These are phyloP conservation scores for Manis pentadactyla DNA, from an alignment of 2,797 vertebrate genomes.

Conservation along the genomic window DNA sequence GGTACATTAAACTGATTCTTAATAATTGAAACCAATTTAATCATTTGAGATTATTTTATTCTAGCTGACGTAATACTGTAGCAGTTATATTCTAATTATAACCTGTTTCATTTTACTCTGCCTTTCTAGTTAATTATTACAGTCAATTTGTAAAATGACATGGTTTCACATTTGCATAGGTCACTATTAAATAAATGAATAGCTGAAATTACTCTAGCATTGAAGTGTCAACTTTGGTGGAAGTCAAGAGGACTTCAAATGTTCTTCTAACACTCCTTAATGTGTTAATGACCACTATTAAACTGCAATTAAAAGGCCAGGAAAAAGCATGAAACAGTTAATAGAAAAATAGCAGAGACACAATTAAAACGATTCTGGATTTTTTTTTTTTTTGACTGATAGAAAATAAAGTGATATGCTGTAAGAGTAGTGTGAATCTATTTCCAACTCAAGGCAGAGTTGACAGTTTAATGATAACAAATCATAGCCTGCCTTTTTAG, in stretches of 20 bases:
- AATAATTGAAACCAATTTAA: conserved; percentile 93
- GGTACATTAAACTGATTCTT: conserved; percentile 92
- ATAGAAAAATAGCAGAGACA: conserved; percentile 91
- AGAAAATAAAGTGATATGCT: conserved; percentile 91
- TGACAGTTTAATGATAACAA: conserved; percentile 95
- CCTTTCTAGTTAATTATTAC: conserved; percentile 94
- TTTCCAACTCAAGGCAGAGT: conserved; percentile 89
- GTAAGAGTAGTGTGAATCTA: conserved; percentile 90
- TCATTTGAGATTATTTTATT: conserved; percentile 92
- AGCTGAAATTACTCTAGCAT: conserved; percentile 94
- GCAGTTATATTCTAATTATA: conserved; percentile 94
- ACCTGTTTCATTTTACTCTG: conserved; percentile 92
- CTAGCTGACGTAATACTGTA: conserved; percentile 91
- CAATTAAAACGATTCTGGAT: conserved; percentile 88
- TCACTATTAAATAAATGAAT: conserved; percentile 97
- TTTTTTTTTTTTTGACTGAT: conserved; percentile 87
- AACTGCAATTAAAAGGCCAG: conserved; percentile 95
- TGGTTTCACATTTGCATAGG: conserved; percentile 94
- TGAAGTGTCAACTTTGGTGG: conserved; percentile 96
- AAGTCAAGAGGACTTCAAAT: conserved; percentile 93
- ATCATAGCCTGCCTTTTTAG: conserved; percentile 92
- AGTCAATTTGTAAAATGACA: conserved; percentile 95
- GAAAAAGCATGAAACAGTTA: conserved; percentile 93
- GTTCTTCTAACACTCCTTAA: conserved; percentile 94
- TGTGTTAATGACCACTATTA: conserved; percentile 98